Evolutionary conservation across 1,140 invertebrate species (phyloP), one percentile per base, ranked within the genome.

Genomic region (Aphelenchoides besseyi): DNA sequence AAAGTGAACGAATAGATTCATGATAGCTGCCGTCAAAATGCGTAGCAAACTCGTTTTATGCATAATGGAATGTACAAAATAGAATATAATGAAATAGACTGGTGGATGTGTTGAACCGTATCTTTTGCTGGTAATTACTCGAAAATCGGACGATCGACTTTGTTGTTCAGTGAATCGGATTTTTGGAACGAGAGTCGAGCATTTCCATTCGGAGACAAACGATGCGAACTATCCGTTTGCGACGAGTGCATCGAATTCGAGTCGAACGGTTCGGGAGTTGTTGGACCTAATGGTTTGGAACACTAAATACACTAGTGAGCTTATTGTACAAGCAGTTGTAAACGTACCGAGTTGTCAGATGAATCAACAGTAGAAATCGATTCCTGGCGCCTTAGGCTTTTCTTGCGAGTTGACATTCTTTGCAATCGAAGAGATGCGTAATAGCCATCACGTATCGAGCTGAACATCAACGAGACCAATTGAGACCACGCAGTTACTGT

Each of bases 401-500:
- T 75, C 33, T 75, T 53, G 0, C 75, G 30, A 8, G 80, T 77
- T 3, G 73, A 79, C 36, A 82, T 81, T n/a, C 79, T 28, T 18
- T 82, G 79, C 3, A 55, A 59, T 32, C 79, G 68, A n/a, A 82
- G 53, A 18, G 74, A 74, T n/a, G 62, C 35, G 61, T 81, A 81
- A 69, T 81, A 81, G n/a, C 79, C 79, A 41, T 82, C 80, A 16
- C 79, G 67, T 9, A 81, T 75, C 2, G 74, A 67, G n/a, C 69
- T 76, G 70, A 82, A 82, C 72, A 82, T 81, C 63, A 82, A 16
- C 3, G 81, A 72, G 37, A 83, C 79, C 2, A 82, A 69, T n/a
- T 74, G 71, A n/a, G 75, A 79, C 80, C 80, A 82, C 8, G 80
- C 80, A 33, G 77, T 64, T 23, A 82, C 79, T 16, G 81, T 83